phyloP scores from a whole-genome alignment of 2,888 invertebrate species.

The Amiota minor region DNA sequence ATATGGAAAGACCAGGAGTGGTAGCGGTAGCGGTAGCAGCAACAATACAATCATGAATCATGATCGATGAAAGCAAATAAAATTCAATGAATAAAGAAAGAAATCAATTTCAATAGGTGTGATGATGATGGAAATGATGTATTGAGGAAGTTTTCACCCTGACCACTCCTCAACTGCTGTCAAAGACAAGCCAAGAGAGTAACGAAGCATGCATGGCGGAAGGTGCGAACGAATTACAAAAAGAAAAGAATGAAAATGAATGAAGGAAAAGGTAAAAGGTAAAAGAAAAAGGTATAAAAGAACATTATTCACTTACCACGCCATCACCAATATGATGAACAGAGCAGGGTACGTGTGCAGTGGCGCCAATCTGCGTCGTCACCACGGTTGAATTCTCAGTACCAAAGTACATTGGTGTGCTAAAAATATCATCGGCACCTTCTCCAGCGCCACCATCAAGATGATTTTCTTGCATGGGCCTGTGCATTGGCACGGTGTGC shows the following conservation, averaged over 20 bases:
- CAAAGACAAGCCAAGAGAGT: no score
- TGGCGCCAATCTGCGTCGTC: constrained; percentile 88
- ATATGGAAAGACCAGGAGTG: no score
- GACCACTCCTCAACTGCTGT: no score
- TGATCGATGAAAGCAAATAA: not conserved
- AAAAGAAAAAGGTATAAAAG: not conserved
- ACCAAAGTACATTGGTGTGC: constrained; percentile 84
- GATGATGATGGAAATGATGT: no score
- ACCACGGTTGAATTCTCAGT: constrained; percentile 88
- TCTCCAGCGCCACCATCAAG: constrained; percentile 43
- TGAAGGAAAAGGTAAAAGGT: not conserved
- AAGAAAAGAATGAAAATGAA: constrained; percentile 8
- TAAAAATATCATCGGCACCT: constrained; percentile 71
- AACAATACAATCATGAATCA: no score
- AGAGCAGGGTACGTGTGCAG: constrained; percentile 86
- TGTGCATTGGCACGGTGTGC: constrained; percentile 53
- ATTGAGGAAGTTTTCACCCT: no score
- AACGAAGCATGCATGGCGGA: not conserved
- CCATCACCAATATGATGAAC: constrained; percentile 91
- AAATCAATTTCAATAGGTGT: constrained; percentile 34
- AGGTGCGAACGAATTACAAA: not conserved
- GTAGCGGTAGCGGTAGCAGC: no score
- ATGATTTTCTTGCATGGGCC: constrained; percentile 55
- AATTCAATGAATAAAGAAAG: constrained; percentile 1
- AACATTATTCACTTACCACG: constrained; percentile 79